These are phyloP conservation scores for Eidolon dupreanum DNA, from an alignment of 2,797 vertebrate genomes.

Conservation along the genomic window DNA sequence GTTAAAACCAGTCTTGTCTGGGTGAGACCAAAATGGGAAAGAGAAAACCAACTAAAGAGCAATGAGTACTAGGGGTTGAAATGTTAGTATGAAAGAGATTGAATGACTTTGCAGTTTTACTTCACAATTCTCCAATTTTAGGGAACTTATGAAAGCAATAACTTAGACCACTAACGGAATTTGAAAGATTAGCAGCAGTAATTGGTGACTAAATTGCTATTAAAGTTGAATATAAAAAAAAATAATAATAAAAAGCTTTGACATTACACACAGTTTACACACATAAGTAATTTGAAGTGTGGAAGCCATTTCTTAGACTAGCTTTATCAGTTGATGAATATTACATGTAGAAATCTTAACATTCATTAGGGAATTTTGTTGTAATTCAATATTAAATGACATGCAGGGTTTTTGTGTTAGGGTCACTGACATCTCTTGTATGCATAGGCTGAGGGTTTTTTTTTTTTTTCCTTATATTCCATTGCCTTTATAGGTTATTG, in stretches of 20 bases:
- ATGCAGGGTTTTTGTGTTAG: background rate
- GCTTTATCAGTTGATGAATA: background rate
- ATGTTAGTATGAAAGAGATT: slow-evolving; percentile 40
- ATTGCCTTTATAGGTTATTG: background rate
- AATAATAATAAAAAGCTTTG: background rate
- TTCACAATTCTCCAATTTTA: slow-evolving; percentile 61
- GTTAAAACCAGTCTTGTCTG: slow-evolving; percentile 56
- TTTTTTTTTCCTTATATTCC: background rate
- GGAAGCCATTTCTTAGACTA: slow-evolving; percentile 19
- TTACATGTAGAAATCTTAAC: slow-evolving; percentile 22
- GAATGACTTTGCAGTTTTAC: slow-evolving; percentile 75
- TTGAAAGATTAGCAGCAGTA: background rate
- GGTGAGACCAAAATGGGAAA: slow-evolving; percentile 14
- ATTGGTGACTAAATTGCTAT: background rate
- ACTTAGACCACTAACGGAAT: slow-evolving; percentile 46
- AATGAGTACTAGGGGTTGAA: background rate
- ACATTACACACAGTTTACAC: background rate
- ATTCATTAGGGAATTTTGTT: background rate
- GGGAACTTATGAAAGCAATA: slow-evolving; percentile 46
- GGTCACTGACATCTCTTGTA: background rate
- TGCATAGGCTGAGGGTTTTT: background rate
- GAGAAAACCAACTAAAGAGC: slow-evolving; percentile 33
- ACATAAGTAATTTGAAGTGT: background rate
- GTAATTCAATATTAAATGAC: background rate
- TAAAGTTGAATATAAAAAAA: background rate